Base-by-base conservation (phyloP, 2,888 invertebrate species). In the Caenorhabditis doughertyi region DNA sequence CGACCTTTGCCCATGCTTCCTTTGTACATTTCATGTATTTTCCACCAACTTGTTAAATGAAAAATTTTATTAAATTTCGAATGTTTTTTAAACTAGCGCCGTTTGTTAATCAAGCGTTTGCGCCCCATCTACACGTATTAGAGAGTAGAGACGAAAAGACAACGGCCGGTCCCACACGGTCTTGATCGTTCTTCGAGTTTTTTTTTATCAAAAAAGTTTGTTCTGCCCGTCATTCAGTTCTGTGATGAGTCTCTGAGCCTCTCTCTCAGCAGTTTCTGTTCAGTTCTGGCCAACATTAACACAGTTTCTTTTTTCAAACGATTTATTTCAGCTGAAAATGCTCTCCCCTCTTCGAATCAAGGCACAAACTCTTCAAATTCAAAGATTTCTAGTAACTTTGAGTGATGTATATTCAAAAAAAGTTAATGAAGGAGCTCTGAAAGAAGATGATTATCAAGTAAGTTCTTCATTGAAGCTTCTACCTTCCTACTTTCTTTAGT, bases 321-420 rank as follows among this genome's bases (percentile, higher is more conserved):
- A 9, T 11, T 7, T n/a, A 25, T 72, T 72, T 47, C 47, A 42
- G 53, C 51, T 35, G 35, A 51, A 70, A 70, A 76, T 76, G 76
- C 67, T 76, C 29, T 67, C 68, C 16, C 67, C 76, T 0, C n/a
- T 51, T 21, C 76, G 76, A 11, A 0, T 35, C 3, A 49, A 44
- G 47, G 39, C 58, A 18, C 56, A 56, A 27, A 42, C 25, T 13
- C 35, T 16, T 11, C 55, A 65, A 51, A 62, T 70, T 65, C 73
- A 76, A 44, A 49, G 81, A 53, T 82, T 76, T 67, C 18, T 82
- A 25, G 76, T 62, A 47, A 67, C 72, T 56, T 53, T 82, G 27
- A 60, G 60, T 21, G 83, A 83, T 71, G 83, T 65, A 23, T 83
- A 83, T 49, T 71, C 79, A 71, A 83, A 79, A 72, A 79, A 73